These are phyloP conservation scores for Chaenodraco wilsoni DNA, from an alignment of 2,797 vertebrate genomes.

Conservation along the genomic window DNA sequence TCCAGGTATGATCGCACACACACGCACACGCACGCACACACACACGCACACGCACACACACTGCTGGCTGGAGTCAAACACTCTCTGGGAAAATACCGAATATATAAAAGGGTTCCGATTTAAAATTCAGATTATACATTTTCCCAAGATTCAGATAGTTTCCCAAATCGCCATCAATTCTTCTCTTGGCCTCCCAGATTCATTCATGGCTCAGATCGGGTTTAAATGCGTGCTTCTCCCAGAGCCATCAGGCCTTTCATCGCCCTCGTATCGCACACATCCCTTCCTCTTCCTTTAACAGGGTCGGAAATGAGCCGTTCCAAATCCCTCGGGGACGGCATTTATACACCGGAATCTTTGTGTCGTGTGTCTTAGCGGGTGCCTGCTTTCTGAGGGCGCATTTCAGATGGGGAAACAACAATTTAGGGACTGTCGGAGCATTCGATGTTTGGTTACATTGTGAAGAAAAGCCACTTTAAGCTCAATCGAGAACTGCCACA, in stretches of 20 bases:
- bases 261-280: slow-evolving; percentile 51
- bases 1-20: slow-evolving; percentile 82
- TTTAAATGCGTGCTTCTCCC: slow-evolving; percentile 33
- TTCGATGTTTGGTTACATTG: not conserved
- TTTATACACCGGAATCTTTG: slow-evolving; percentile 44
- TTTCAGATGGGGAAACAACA: not conserved
- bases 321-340: slow-evolving; percentile 28
- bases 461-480: not conserved
- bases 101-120: not conserved
- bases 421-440: not conserved
- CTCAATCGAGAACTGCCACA: not conserved
- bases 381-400: not conserved
- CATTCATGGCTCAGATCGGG: slow-evolving; percentile 33
- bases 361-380: not conserved
- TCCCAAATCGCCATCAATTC: not conserved
- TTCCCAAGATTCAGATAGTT: slow-evolving; percentile 1
- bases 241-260: slow-evolving; percentile 62
- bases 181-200: slow-evolving; percentile 10
- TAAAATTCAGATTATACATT: not conserved
- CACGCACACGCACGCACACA: slow-evolving; percentile 7
- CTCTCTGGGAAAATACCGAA: not conserved
- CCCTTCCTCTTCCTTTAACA: slow-evolving; percentile 59
- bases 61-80: too few species aligned
- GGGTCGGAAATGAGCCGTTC: slow-evolving; percentile 61
- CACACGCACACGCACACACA: slow-evolving; percentile 16